Base-by-base conservation (phyloP, 2,888 invertebrate genomes). In the Apantesis nais region DNA sequence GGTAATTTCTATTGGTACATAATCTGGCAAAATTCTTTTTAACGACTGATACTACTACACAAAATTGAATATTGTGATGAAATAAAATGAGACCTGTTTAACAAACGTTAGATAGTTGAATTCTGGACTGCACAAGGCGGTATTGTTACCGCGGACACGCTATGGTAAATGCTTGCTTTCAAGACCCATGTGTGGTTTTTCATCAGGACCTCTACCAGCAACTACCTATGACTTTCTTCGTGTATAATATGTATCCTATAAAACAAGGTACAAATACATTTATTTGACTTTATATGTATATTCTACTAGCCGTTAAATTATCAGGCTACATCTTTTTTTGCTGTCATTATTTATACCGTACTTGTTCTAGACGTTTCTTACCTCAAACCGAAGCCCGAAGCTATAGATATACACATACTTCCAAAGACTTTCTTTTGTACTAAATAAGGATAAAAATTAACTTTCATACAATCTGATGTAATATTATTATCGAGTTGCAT, bases 401-500 rank as follows among this genome's bases (percentile, higher is more conserved):
- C 2, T 55, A 55, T 25, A 2, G 25, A n/a, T 14, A 25, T 25
- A 25, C 12, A 4, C 4, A 55, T 12, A 55, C 55, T 55, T 0
- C 14, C 29, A 1, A 29, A 58, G 2, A 29, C 25, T 29, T 22
- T 0, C 22, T 22, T 22, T 22, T 22, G 7, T 48, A 48, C 22
- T 22, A 22, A 3, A 48, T 22, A 58, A 16, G 29, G 14, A 19
- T 58, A 2, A 29, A 58, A 29, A 16, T 1, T 14, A 29, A 52
- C 62, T 68, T 48, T 31, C 8, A 52, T 34, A 7, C 62, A 31
- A 58, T 55, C 74, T 80, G 80, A 80, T 74, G 80, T 68, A 80
- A 80, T 76, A 67, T 74, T 72, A 25, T 71, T 62, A 69, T 55
- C 72, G 62, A 34, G 63, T 80, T 80, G 67, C 80, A 63, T 34